These are phyloP conservation scores for Aegithalos caudatus DNA, from an alignment of 2,113 vertebrate genomes.

Conservation along the genomic window DNA sequence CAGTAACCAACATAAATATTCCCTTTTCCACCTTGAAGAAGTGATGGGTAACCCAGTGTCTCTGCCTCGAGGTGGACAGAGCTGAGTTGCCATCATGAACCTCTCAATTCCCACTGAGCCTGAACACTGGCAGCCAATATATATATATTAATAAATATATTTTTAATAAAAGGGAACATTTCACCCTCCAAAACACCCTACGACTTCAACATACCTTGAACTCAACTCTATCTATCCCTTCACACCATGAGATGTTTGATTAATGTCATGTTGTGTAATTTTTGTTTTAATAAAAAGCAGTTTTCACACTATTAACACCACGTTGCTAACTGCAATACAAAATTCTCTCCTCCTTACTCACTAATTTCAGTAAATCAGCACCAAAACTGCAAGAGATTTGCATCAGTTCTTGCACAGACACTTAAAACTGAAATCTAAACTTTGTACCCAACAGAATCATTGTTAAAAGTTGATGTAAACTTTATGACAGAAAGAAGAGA, in stretches of 20 bases:
- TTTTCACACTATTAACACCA: not conserved
- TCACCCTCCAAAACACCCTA: not conserved
- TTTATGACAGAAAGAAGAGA: not conserved
- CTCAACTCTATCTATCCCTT: not conserved
- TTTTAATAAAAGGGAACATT: not conserved
- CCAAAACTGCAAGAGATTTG: not conserved
- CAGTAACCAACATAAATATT: not conserved
- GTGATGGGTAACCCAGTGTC: not conserved
- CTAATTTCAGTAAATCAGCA: not conserved
- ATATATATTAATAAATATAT: no score
- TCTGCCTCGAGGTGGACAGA: not conserved
- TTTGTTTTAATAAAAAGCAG: not conserved
- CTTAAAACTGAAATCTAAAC: not conserved
- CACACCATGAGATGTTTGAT: not conserved
- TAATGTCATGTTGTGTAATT: fast-evolving
- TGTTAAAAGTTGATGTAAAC: fast-evolving
- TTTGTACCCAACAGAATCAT: fast-evolving
- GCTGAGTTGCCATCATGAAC: not conserved
- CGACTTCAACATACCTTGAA: not conserved
- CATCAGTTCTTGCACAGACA: not conserved
- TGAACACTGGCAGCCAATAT: not conserved
- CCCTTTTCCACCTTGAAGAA: not conserved
- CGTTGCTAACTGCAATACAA: not conserved
- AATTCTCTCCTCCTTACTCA: not conserved
- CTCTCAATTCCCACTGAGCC: not conserved